Conservation (phyloP, 64 coral and sea anemone genomes). For the Acropora yongei region DNA sequence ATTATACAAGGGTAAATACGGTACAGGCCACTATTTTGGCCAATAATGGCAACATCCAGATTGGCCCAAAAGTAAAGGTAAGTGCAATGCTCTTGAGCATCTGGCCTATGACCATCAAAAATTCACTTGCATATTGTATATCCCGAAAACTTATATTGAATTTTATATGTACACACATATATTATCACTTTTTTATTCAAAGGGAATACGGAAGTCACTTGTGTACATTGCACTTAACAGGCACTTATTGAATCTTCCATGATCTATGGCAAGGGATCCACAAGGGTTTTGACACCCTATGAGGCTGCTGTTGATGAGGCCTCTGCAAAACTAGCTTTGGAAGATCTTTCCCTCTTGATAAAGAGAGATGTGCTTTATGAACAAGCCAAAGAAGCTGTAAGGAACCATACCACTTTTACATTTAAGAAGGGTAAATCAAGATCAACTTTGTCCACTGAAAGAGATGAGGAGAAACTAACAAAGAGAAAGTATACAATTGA, state of each 20-base stretch:
- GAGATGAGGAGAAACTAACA: neutral
- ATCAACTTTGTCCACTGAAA: neutral
- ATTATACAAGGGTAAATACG: too few species aligned
- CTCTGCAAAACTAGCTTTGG: slow-evolving; percentile 27
- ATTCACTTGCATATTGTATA: neutral
- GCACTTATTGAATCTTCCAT: neutral
- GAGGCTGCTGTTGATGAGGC: slow-evolving; percentile 12
- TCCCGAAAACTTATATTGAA: neutral
- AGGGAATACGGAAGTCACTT: neutral
- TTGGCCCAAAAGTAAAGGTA: slow-evolving; percentile 17
- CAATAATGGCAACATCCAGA: slow-evolving; percentile 12
- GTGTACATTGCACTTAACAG: neutral
- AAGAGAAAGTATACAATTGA: slow-evolving; percentile 31
- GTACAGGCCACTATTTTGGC: neutral
- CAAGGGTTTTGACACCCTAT: slow-evolving; percentile 8
- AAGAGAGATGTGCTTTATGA: slow-evolving; percentile 26
- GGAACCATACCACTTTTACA: neutral
- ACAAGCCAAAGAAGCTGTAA: slow-evolving; percentile 28
- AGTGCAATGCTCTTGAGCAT: slow-evolving; percentile 1
- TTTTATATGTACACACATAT: neutral
- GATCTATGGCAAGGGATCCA: neutral
- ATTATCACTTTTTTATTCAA: neutral
- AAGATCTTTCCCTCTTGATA: slow-evolving; percentile 13
- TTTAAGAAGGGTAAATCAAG: slow-evolving; percentile 34
- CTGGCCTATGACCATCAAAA: neutral